A percentile compares a stretch with the other conserved stretches of the same genome.
Conservation (phyloP, 2,797 vertebrate species). For the Prunella strophiata region DNA sequence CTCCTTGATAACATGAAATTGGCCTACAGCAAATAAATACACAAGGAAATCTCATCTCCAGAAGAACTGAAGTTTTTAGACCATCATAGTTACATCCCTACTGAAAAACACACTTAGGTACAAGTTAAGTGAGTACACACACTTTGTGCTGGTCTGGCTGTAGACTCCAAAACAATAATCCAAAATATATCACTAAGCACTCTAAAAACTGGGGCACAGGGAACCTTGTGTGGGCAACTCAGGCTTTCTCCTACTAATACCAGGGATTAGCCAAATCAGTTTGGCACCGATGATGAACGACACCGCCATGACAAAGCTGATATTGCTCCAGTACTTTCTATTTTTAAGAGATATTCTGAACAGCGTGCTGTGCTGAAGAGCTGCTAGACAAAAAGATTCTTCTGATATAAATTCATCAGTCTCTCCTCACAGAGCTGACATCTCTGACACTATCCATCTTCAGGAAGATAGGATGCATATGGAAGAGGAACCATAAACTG, state of each 20-base stretch:
- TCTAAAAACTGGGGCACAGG: not conserved
- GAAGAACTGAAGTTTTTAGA: not conserved
- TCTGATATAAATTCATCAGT: not conserved
- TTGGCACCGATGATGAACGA: not conserved
- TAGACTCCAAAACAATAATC: not conserved
- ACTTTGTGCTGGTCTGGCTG: not conserved
- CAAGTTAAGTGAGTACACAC: fast-evolving
- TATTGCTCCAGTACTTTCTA: not conserved
- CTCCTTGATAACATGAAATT: not conserved
- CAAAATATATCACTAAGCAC: not conserved
- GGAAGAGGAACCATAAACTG: not conserved
- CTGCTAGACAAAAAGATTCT: constrained; percentile 31
- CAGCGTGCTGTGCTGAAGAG: not conserved
- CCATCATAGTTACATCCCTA: not conserved
- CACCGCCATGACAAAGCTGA: fast-evolving
- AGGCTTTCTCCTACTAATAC: not conserved
- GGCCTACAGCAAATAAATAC: not conserved
- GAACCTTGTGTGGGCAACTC: not conserved
- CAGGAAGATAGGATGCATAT: constrained; percentile 7
- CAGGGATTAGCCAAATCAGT: not conserved
- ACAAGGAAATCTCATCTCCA: not conserved
- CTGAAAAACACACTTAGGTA: not conserved
- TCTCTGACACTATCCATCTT: constrained; percentile 17
- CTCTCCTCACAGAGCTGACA: not conserved
- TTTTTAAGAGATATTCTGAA: not conserved